Conservation (phyloP, 2,888 invertebrate species). For the Acrobasis consociella region DNA sequence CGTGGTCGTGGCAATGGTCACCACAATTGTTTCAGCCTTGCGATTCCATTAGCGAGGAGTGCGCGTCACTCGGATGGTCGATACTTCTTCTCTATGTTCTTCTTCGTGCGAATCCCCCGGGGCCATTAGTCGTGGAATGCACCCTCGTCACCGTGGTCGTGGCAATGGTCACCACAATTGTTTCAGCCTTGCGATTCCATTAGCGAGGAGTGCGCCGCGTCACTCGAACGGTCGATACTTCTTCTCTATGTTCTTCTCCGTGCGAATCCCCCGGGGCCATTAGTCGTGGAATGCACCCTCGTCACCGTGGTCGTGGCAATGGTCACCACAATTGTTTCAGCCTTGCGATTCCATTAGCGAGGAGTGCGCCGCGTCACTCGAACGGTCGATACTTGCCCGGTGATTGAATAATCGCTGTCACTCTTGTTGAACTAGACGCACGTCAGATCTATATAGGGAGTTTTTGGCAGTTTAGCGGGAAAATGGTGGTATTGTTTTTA, state of each 20-base stretch:
- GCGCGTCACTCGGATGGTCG: constrained; percentile 45
- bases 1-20: constrained; percentile 51
- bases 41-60: constrained; percentile 58
- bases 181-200: constrained; percentile 71
- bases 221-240: constrained; percentile 43
- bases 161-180: constrained; percentile 62
- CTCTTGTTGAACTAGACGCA: background rate
- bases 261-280: too few relatives aligned
- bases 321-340: constrained; percentile 64
- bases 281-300: too few relatives aligned
- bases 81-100: too few relatives aligned
- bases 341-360: constrained; percentile 70
- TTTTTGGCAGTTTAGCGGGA: too few relatives aligned
- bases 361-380: constrained; percentile 45
- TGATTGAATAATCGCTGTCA: constrained; percentile 26
- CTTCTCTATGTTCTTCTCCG: too few relatives aligned
- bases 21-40: constrained; percentile 72
- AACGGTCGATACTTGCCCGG: constrained; percentile 38
- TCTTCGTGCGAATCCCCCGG: too few relatives aligned
- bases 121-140: too few relatives aligned
- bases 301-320: too few relatives aligned
- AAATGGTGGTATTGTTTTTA: too few relatives aligned
- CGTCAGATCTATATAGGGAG: background rate
- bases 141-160: too few relatives aligned
- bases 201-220: constrained; percentile 47